Evolutionary conservation across 2,888 invertebrate genomes (phyloP), one percentile per base, ranked within the genome.

Genomic region (Brenthis hecate): DNA sequence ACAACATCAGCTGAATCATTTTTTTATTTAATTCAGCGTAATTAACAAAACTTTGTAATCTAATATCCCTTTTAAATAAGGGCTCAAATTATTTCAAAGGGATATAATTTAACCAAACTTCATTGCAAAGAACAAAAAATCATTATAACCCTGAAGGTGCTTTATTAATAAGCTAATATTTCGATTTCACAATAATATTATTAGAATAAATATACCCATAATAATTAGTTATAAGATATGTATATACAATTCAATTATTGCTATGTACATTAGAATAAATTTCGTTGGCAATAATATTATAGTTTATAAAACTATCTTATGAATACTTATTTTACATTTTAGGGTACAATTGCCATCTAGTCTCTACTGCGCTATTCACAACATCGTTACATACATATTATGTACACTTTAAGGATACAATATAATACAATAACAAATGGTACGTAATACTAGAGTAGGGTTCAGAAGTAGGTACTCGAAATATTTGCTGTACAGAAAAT

Each of bases 11-110:
- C 66, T 69, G 69, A 69, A 62, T 64, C 55, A 66, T 56, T 70
- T 69, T 74, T 74, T 74, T 68, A 72, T 73, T 72, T 54, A 76
- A 75, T 70, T 56, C 58, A 75, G 71, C 63, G 58, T 66, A 75
- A 72, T 68, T 55, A 76, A 76, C 70, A 58, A 54, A 81, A 79
- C 74, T 69, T 69, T 72, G 66, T 76, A 71, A 78, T 83, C 76
- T 84, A 85, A 91, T 91, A 92, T 91, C 91, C 92, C 92, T 88
- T 89, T 89, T 82, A 89, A 92, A 92, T 91, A 91, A 86, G 92
- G 92, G 91, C 92, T 92, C 91, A 89, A 85, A 86, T 88, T 91
- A 91, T 90, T 91, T 90, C 73, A 89, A 92, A 91, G 91, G 92
- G 91, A 91, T 91, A 91, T 86, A 77, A 78, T 80, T 55, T 71